These are phyloP conservation scores for Neosalanx taihuensis DNA, from an alignment of 2,797 vertebrate species.

Conservation along the genomic window DNA sequence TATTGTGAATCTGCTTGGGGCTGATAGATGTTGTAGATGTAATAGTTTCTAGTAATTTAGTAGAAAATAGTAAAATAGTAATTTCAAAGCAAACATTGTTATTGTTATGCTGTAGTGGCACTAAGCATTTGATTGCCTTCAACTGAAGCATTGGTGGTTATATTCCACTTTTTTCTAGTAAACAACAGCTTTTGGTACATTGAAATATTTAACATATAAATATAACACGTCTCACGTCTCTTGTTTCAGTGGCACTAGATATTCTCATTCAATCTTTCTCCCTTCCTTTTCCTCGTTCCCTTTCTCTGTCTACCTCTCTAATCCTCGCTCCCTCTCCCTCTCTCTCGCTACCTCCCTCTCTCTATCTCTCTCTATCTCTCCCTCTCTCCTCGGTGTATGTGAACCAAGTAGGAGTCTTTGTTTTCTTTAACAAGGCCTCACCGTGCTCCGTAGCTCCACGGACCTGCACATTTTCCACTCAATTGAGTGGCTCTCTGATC, in stretches of 20 bases:
- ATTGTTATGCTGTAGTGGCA: too few relatives aligned
- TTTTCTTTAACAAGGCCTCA: slow-evolving; percentile 52
- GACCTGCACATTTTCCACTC: slow-evolving; percentile 68
- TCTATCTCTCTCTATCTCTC: neutral
- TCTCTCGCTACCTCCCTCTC: neutral
- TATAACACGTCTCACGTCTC: too few relatives aligned
- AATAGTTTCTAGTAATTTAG: too few relatives aligned
- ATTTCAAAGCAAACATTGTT: too few relatives aligned
- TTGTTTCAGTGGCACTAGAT: neutral
- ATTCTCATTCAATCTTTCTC: neutral
- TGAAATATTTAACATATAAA: too few relatives aligned
- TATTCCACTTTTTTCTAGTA: too few relatives aligned
- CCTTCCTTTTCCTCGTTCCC: neutral
- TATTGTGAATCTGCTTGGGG: slow-evolving; percentile 26
- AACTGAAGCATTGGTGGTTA: too few relatives aligned
- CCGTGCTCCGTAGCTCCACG: slow-evolving; percentile 48
- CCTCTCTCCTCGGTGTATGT: slow-evolving; percentile 28
- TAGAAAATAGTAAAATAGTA: too few relatives aligned
- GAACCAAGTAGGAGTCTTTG: slow-evolving; percentile 48
- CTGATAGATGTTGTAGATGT: slow-evolving; percentile 31
- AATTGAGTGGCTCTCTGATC: slow-evolving; percentile 67
- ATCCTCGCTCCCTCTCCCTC: neutral
- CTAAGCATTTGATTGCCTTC: too few relatives aligned
- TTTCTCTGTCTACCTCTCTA: neutral
- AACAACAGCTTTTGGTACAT: too few relatives aligned